Evolutionary conservation across 2,113 vertebrate genomes (phyloP).

Genomic region (Syrmaticus mikado): DNA sequence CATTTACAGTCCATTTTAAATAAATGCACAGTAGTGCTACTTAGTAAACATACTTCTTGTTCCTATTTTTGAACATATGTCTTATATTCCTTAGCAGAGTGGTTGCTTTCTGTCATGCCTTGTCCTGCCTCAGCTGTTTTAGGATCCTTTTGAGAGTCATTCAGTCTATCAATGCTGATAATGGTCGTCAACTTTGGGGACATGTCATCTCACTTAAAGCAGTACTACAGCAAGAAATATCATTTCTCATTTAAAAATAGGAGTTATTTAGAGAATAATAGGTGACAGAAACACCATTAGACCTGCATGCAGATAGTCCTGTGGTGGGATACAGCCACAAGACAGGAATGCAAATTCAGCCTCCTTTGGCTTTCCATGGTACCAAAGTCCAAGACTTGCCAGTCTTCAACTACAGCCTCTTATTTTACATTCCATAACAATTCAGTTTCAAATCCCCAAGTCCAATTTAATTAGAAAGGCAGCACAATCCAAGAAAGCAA

Average conservation of each 20-base stretch:
- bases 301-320: background rate
- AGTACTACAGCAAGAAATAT: background rate
- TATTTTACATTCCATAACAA: background rate
- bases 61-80: background rate
- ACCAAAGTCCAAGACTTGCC: background rate
- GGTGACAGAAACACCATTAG: background rate
- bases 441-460: background rate
- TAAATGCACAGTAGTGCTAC: background rate
- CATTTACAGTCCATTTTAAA: conserved; percentile 37
- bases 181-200: background rate
- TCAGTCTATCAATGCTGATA: background rate
- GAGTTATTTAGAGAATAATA: background rate
- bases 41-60: background rate
- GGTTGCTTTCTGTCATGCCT: background rate
- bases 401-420: background rate
- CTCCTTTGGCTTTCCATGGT: background rate
- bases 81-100: conserved; percentile 1
- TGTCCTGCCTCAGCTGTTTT: conserved; percentile 32
- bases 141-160: background rate
- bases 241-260: background rate
- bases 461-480: conserved; percentile 49
- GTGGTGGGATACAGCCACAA: background rate
- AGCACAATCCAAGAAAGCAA: conserved; percentile 3
- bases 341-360: background rate
- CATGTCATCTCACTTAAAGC: background rate